phyloP scores from a whole-genome alignment of 2,888 invertebrate genomes.

The Chromoteleia sp. region DNA sequence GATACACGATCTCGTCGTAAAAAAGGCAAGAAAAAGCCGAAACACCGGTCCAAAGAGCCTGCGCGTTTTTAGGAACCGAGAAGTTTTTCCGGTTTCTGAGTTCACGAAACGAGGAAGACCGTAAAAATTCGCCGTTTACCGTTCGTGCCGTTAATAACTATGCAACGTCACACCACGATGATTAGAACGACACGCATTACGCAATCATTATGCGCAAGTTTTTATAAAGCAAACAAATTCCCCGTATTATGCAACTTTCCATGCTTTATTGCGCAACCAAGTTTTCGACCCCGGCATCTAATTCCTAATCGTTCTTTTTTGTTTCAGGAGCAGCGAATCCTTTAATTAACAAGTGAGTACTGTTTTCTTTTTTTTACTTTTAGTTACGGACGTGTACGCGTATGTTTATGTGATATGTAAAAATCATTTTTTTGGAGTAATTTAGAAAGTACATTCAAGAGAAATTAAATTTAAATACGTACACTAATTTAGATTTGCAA shows the following conservation, averaged over 20 bases:
- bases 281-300: background rate
- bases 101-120: constrained; percentile 75
- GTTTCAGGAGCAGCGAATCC: constrained; percentile 57
- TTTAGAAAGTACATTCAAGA: no score
- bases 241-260: background rate
- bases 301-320: constrained; percentile 31
- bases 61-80: constrained; percentile 62
- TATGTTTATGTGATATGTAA: no score
- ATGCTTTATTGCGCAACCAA: background rate
- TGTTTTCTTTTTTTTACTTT: background rate
- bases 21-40: constrained; percentile 47
- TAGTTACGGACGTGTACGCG: no score
- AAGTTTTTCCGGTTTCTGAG: constrained; percentile 76
- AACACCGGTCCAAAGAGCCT: constrained; percentile 56
- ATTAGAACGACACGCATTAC: constrained; percentile 51
- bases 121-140: constrained; percentile 53
- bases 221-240: constrained; percentile 23
- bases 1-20: constrained; percentile 47
- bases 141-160: constrained; percentile 55
- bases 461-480: no score
- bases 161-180: constrained; percentile 26
- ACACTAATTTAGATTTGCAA: no score
- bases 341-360: constrained; percentile 54
- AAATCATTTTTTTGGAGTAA: no score
- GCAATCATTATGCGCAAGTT: constrained; percentile 26